Evolutionary conservation across 2,113 vertebrate genomes (phyloP), one percentile per base, ranked within the genome.

Genomic region (Macrotus californicus): DNA sequence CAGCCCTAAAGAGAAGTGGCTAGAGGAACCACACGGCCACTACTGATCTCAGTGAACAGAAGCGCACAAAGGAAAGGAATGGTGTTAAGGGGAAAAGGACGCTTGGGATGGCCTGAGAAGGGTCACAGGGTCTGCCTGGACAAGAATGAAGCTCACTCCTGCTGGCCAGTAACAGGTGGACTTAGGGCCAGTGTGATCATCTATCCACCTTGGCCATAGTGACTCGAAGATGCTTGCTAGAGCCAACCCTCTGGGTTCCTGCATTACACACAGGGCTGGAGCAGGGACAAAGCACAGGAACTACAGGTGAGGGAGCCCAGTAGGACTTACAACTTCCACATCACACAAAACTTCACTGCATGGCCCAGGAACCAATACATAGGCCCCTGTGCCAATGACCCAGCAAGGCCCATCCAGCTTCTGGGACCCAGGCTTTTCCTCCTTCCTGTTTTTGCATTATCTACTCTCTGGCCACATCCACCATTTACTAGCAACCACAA

Each of bases 401-500:
- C 6, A 24, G 50, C 56, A 52, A 24, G 39, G 56, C 43, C 48
- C 48, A 22, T 2, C 29, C 39, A 73, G 48, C 16, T 18, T 7
- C 34, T 31, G 18, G 11, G 52, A 67, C 19, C 8, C 21, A 66
- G 36, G 39, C 29, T 91, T 75, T 76, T 73, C 41, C 4, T 80
- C 31, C 54, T 88, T 56, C 67, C 22, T 13, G 31, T 77, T 48
- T 77, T 48, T 72, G 22, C 59, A 79, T 46, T 36, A 59, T 31
- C 41, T 1, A 22, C 6, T 16, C 46, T 61, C 29, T 29, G 50
- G 50, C 54, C 19, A 50, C 0, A 12, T 7, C 31, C 0, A 29
- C 46, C 48, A 61, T 3, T 26, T 48, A 77, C 12, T 26, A 86
- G 73, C 89, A 92, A 52, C 18, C 29, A 92, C 24, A 82, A 91